Conservation (phyloP, 2,113 vertebrate species). For the Harpagus bidentatus region DNA sequence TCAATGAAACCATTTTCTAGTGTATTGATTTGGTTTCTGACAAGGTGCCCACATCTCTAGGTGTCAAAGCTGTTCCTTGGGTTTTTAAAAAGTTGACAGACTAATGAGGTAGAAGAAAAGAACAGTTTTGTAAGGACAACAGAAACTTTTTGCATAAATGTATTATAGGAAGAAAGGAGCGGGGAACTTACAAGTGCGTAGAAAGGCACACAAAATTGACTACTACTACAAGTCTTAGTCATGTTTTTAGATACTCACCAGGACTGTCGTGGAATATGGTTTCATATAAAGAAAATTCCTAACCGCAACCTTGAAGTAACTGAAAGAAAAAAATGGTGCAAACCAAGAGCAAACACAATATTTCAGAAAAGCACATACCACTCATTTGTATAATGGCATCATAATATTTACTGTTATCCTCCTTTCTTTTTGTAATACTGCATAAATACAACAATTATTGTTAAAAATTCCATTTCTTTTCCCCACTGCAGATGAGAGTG, state of each 20-base stretch:
- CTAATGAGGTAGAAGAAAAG: background rate
- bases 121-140: background rate
- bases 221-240: background rate
- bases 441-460: background rate
- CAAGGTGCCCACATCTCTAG: background rate
- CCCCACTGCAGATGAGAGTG: background rate
- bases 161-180: background rate
- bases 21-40: background rate
- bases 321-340: background rate
- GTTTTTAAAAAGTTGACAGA: background rate
- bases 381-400: background rate
- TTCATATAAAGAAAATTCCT: background rate
- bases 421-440: background rate
- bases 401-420: background rate
- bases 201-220: background rate
- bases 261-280: background rate
- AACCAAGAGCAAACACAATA: background rate
- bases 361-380: background rate
- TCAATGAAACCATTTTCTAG: background rate
- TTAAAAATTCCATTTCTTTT: background rate
- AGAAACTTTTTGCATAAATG: background rate
- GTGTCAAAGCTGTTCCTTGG: background rate
- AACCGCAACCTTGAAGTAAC: background rate
- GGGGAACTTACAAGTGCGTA: background rate
- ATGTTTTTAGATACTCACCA: background rate